These are phyloP conservation scores for Toxotes lorentzi DNA, from an alignment of 2,797 vertebrate genomes.

Conservation along the genomic window DNA sequence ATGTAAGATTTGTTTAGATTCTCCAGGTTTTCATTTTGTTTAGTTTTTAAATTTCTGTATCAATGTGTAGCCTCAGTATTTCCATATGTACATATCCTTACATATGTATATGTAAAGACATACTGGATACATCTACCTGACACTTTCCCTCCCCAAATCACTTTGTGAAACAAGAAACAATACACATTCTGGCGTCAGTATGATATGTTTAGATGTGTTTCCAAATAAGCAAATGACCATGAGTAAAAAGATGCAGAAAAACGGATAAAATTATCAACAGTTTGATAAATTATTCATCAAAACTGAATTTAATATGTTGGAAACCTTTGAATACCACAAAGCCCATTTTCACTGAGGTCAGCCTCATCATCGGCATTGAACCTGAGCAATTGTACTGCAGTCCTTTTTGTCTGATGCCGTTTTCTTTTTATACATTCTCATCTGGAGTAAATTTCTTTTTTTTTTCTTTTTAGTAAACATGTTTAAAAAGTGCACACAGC, in stretches of 20 bases:
- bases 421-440: too few species aligned
- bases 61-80: neutral
- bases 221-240: neutral
- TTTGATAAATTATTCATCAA: neutral
- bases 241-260: neutral
- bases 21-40: neutral
- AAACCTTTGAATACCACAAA: too few species aligned
- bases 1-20: neutral
- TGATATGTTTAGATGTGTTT: neutral
- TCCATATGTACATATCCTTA: neutral
- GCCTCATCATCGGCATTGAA: neutral
- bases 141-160: neutral
- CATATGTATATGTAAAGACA: neutral
- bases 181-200: neutral
- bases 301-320: neutral
- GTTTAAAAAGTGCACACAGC: neutral
- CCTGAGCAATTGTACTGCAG: too few species aligned
- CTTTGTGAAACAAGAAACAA: neutral
- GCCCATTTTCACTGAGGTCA: neutral
- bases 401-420: constrained; percentile 11
- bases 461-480: neutral
- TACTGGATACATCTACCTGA: neutral
- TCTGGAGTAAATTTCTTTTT: neutral
- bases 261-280: neutral
- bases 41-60: too few species aligned